Evolutionary conservation across 1,140 invertebrate species (phyloP).

Genomic region (Aleiodes sp.): DNA sequence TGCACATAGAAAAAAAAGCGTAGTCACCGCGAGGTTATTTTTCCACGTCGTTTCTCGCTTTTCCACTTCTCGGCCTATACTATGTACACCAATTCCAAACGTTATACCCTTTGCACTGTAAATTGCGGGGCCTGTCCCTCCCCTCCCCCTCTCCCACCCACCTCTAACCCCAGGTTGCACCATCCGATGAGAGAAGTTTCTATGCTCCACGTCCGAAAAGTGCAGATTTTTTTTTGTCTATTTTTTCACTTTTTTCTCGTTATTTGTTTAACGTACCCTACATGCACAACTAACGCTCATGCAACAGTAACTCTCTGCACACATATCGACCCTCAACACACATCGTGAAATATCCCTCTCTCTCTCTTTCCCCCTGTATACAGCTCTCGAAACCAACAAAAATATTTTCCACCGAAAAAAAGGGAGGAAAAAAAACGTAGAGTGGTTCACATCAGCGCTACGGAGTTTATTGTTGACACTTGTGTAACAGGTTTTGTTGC

Average conservation of each 20-base stretch:
- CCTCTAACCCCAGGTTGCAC: slow-evolving; percentile 25
- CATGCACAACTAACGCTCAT: slow-evolving; percentile 39
- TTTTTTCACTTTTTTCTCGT: too few relatives aligned
- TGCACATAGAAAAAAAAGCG: not conserved
- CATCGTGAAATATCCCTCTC: not conserved
- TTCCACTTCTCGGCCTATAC: slow-evolving; percentile 1
- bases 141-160: too few relatives aligned
- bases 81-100: not conserved
- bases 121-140: too few relatives aligned
- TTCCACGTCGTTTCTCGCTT: slow-evolving; percentile 32
- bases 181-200: slow-evolving; percentile 32
- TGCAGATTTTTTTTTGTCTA: not conserved
- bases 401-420: not conserved
- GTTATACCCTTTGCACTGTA: slow-evolving; percentile 8
- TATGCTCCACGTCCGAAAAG: not conserved
- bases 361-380: too few relatives aligned
- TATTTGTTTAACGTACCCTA: not conserved
- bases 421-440: not conserved
- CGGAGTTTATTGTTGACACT: slow-evolving; percentile 4
- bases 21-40: slow-evolving; percentile 33
- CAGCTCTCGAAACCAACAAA: not conserved
- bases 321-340: slow-evolving; percentile 1
- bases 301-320: not conserved
- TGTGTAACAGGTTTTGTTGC: not conserved
- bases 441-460: not conserved